These are phyloP conservation scores for Fringilla coelebs DNA, from an alignment of 2,797 vertebrate genomes.

Conservation along the genomic window DNA sequence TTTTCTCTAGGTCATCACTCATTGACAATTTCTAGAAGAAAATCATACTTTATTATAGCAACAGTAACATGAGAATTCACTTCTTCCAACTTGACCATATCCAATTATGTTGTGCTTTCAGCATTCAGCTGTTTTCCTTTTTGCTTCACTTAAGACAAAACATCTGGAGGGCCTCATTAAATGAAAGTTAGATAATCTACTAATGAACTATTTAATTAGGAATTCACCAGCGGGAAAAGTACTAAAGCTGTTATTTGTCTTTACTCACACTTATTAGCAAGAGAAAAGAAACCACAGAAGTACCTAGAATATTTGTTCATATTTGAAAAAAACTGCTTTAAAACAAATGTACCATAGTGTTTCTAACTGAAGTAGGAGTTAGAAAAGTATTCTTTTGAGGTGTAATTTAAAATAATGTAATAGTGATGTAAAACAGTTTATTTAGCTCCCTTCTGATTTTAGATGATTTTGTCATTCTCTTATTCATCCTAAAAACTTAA, in stretches of 20 bases:
- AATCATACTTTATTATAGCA: background rate
- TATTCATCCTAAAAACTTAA: background rate
- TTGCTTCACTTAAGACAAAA: constrained; percentile 23
- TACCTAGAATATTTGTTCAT: background rate
- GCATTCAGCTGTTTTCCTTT: constrained; percentile 46
- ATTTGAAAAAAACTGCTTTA: background rate
- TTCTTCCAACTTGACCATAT: constrained; percentile 15
- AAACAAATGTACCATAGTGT: background rate
- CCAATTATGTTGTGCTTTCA: constrained; percentile 19
- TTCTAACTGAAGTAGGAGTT: background rate
- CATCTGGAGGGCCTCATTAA: constrained; percentile 55
- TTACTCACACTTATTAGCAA: background rate
- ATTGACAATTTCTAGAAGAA: constrained; percentile 5
- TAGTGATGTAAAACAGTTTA: background rate
- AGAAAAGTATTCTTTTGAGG: background rate
- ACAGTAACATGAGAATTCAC: background rate
- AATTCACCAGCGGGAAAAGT: background rate
- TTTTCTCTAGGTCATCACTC: constrained; percentile 29
- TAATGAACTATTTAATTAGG: constrained; percentile 49
- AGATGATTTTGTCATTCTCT: background rate
- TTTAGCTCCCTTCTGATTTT: background rate
- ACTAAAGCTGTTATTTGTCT: constrained; percentile 28
- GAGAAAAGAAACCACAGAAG: background rate
- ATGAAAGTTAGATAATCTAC: constrained; percentile 19
- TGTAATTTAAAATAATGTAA: background rate